phyloP scores from a whole-genome alignment of 1,140 invertebrate species.

The Apolygus lucorum region DNA sequence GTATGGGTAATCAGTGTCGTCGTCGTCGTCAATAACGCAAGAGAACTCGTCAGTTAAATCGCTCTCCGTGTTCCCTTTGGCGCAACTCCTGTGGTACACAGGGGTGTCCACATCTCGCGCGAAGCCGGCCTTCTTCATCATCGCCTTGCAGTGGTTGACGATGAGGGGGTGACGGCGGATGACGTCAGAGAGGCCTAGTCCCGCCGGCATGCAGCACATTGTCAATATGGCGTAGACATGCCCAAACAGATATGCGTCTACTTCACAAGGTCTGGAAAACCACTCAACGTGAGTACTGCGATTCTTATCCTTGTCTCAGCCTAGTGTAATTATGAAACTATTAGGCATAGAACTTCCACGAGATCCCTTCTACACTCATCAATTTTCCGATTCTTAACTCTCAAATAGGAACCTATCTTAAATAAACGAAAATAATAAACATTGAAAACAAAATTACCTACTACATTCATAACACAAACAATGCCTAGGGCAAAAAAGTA shows the following conservation, averaged over 20 bases:
- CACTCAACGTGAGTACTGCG: too few relatives aligned
- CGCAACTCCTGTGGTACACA: constrained; percentile 11
- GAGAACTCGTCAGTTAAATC: constrained; percentile 18
- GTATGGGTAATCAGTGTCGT: constrained; percentile 5
- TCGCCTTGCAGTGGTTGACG: constrained; percentile 13
- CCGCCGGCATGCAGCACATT: constrained; percentile 9
- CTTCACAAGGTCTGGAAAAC: constrained; percentile 51
- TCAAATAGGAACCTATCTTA: too few relatives aligned
- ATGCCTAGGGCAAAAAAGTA: neutral
- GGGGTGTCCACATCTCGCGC: neutral
- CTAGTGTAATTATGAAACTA: too few relatives aligned
- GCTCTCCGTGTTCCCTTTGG: neutral
- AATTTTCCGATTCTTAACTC: too few relatives aligned
- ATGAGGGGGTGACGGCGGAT: constrained; percentile 4
- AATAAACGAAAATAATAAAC: too few relatives aligned
- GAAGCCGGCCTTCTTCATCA: constrained; percentile 8
- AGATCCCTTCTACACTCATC: too few relatives aligned
- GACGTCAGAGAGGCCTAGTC: constrained; percentile 19
- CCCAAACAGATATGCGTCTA: constrained; percentile 64
- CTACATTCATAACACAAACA: neutral
- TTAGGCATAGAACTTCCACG: too few relatives aligned
- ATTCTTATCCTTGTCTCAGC: too few relatives aligned
- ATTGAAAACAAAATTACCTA: neutral
- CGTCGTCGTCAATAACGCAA: constrained; percentile 19
- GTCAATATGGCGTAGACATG: constrained; percentile 56